Base-by-base conservation (phyloP, 2,113 vertebrate genomes). In the Cervus canadensis region DNA sequence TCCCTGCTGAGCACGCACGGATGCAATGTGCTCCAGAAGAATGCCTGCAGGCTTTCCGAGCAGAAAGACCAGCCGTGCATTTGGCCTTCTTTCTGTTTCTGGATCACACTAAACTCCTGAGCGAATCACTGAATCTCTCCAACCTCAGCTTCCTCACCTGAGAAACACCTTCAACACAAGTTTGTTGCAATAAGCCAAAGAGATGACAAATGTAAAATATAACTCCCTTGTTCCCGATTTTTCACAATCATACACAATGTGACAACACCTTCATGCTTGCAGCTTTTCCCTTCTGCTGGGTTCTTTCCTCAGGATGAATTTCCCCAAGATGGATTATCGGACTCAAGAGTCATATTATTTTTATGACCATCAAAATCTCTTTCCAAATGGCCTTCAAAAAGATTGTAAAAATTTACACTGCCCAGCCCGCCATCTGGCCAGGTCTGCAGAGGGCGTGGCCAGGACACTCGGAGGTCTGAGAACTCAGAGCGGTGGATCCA, bases 311-410 rank as follows among this genome's bases (percentile, higher is more conserved):
- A 76, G 76, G 43, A 92, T 33, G 95, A 76, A 67, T 82, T 87
- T 92, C 48, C 92, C 83, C 56, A 64, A 96, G 97, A 96, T 56
- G 26, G 50, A 92, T 94, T 71, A 95, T 0, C 40, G 79, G 90
- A 36, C 94, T 98, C 97, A 94, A 96, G 87, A 93, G 71, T 13
- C 92, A 85, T 87, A 93, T 86, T 91, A 36, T 78, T 93, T 91
- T 93, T 93, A 94, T 79, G 60, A 93, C 59, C 62, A 96, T 83
- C 83, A 94, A 91, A 91, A 84, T 96, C 59, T 95, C 91, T 94
- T 96, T 94, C 89, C 95, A 96, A 96, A 96, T 79, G 71, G 92
- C 83, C 45, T 84, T 96, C 87, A 93, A 62, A 95, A 96, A 96
- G 87, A 92, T 6, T 95, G 25, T 93, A 74, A 93, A 96, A 79